Conservation (phyloP, 2,113 vertebrate genomes). For the Talpa occidentalis region DNA sequence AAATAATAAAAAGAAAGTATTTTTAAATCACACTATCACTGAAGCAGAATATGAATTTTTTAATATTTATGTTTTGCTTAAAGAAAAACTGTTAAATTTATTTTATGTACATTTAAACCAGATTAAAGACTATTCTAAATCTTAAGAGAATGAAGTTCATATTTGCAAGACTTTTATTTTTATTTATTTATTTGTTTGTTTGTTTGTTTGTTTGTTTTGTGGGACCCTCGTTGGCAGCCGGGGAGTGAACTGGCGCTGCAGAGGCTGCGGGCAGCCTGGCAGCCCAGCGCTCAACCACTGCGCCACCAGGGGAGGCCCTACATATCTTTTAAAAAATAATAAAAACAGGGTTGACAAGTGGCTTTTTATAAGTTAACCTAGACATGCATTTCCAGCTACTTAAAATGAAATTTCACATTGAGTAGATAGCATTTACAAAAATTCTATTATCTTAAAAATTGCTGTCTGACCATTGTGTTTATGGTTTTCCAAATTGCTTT, state of each 20-base stretch:
- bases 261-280: too few relatives aligned
- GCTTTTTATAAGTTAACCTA: conserved; percentile 60
- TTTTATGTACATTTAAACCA: background rate
- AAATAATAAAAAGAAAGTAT: background rate
- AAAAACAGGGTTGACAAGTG: conserved; percentile 1
- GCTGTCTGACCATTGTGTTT: conserved; percentile 66
- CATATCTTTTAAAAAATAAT: conserved; percentile 21
- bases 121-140: background rate
- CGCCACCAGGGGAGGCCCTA: too few relatives aligned
- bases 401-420: conserved; percentile 70
- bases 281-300: too few relatives aligned
- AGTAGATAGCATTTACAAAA: conserved; percentile 60
- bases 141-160: background rate
- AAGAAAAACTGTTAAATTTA: background rate
- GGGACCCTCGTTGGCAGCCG: too few relatives aligned
- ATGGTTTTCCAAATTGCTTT: conserved; percentile 65
- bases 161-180: too few relatives aligned
- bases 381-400: conserved; percentile 50
- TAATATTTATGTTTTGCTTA: background rate
- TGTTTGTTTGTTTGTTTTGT: too few relatives aligned
- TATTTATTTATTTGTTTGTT: too few relatives aligned
- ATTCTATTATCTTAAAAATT: conserved; percentile 68
- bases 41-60: background rate
- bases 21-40: background rate
- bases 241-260: too few relatives aligned